Conservation (phyloP, 2,113 vertebrate genomes). For the Peucedramus taeniatus region DNA sequence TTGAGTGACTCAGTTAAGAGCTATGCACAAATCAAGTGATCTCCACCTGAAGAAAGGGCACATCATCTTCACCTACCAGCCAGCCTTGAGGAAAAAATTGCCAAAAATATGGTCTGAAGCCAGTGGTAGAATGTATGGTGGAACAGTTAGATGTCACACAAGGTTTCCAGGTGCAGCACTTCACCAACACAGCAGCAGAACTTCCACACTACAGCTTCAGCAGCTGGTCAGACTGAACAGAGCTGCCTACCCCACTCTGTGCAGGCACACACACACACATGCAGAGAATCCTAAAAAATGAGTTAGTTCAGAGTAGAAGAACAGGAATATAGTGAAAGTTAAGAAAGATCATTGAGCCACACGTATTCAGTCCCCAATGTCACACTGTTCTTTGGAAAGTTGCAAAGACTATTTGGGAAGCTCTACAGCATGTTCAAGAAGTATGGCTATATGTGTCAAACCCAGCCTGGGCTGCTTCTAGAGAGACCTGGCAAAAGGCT, state of each 20-base stretch:
- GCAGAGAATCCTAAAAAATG: fast-evolving
- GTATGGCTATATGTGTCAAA: not conserved
- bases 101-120: not conserved
- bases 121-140: not conserved
- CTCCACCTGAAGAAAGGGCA: not conserved
- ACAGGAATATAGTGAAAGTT: not conserved
- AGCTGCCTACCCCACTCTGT: not conserved
- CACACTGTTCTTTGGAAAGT: not conserved
- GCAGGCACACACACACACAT: no score
- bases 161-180: not conserved
- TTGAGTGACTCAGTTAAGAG: not conserved
- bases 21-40: not conserved
- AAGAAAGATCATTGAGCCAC: not conserved
- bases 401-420: not conserved
- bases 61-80: not conserved
- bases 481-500: not conserved
- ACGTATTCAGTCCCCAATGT: not conserved
- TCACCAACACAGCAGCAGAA: not conserved
- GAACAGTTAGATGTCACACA: not conserved
- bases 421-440: not conserved
- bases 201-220: not conserved
- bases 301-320: not conserved
- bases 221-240: not conserved
- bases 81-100: not conserved
- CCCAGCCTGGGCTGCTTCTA: not conserved